These are phyloP conservation scores for Cryptus viduatorius DNA, from an alignment of 2,888 invertebrate species.

Conservation along the genomic window DNA sequence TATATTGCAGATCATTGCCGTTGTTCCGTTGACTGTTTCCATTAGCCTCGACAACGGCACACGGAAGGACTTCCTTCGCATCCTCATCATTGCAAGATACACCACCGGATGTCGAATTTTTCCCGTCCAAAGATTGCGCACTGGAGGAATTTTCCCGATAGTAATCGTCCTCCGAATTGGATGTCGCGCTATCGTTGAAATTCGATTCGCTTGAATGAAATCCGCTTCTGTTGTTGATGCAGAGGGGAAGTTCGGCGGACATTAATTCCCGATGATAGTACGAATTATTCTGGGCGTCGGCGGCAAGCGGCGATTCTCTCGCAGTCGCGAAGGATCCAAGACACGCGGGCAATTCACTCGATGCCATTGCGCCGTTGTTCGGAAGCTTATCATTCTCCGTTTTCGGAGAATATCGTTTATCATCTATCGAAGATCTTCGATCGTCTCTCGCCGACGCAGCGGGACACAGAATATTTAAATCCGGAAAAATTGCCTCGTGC, in stretches of 20 bases:
- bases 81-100: neutral
- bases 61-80: neutral
- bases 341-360: slow-evolving; percentile 71
- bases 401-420: too few species aligned
- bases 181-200: neutral
- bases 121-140: neutral
- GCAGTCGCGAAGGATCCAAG: slow-evolving; percentile 63
- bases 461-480: slow-evolving; percentile 35
- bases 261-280: slow-evolving; percentile 58
- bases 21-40: neutral
- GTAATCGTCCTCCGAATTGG: neutral
- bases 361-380: slow-evolving; percentile 65
- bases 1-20: neutral
- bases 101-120: neutral
- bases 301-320: neutral
- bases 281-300: neutral
- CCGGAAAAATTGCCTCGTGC: slow-evolving; percentile 39
- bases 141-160: neutral
- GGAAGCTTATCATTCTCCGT: neutral
- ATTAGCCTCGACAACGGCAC: neutral
- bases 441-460: slow-evolving; percentile 3
- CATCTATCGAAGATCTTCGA: neutral
- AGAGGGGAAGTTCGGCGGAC: slow-evolving; percentile 65
- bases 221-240: slow-evolving; percentile 52
- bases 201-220: slow-evolving; percentile 27